Conservation (phyloP, 2,888 invertebrate species). For the Agrochola litura region DNA sequence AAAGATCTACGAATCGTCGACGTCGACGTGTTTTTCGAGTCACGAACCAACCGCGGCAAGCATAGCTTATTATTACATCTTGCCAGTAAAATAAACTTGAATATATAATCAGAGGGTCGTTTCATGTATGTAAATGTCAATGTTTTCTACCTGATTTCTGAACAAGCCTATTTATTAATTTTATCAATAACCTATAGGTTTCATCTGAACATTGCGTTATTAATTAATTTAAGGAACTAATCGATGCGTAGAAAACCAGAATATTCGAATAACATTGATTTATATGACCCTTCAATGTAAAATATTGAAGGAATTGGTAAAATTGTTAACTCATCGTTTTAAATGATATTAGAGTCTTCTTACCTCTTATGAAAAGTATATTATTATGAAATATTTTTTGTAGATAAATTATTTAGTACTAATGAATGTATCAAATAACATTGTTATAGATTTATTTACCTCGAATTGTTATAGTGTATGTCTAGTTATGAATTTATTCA, state of each 20-base stretch:
- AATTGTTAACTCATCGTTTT: slow-evolving; percentile 6
- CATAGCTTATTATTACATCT: background rate
- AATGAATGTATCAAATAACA: slow-evolving; percentile 26
- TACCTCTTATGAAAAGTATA: slow-evolving; percentile 21
- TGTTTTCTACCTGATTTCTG: background rate
- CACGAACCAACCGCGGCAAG: no score
- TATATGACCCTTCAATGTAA: background rate
- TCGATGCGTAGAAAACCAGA: background rate
- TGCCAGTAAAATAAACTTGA: background rate
- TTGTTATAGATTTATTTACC: slow-evolving; percentile 22
- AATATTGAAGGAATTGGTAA: background rate
- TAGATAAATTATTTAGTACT: slow-evolving; percentile 21
- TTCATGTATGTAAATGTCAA: background rate
- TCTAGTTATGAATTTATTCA: slow-evolving; percentile 30
- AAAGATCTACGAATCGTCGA: no score
- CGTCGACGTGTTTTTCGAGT: no score
- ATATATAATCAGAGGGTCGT: background rate
- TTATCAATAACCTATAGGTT: background rate
- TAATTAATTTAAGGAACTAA: background rate
- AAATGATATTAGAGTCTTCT: slow-evolving; percentile 1
- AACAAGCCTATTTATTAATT: background rate
- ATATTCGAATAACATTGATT: background rate
- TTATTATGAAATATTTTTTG: slow-evolving; percentile 9
- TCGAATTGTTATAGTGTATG: slow-evolving; percentile 22
- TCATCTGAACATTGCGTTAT: background rate